Conservation (phyloP, 1,140 invertebrate genomes). For the Pygmarrhopalites habei region DNA sequence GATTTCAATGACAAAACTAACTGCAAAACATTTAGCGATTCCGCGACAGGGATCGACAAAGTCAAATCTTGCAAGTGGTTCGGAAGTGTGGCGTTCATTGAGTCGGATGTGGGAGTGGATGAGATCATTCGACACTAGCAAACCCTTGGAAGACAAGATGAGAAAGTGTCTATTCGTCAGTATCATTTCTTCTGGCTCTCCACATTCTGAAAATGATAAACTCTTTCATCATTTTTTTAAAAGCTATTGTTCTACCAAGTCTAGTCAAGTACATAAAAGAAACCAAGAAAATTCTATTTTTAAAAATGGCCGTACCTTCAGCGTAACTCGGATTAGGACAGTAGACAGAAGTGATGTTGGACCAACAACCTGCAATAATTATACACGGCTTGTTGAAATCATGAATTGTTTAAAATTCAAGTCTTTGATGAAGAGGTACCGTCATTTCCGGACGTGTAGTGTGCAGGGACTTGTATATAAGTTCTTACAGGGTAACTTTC, state of each 20-base stretch:
- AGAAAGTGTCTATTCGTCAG: constrained; percentile 16
- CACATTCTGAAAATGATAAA: constrained; percentile 6
- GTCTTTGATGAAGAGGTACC: too few species aligned
- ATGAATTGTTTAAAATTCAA: too few species aligned
- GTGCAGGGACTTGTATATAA: constrained; percentile 11
- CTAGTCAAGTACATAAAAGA: too few species aligned
- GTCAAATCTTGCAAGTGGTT: neutral
- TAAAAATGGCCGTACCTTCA: too few species aligned
- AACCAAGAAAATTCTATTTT: too few species aligned
- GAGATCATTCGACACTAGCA: constrained; percentile 8
- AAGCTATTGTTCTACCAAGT: too few species aligned
- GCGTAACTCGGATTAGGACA: constrained; percentile 1
- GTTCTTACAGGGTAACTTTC: neutral
- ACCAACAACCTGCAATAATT: too few species aligned
- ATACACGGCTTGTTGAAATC: too few species aligned
- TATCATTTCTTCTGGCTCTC: neutral
- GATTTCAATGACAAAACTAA: too few species aligned
- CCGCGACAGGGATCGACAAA: constrained; percentile 1
- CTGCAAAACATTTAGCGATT: neutral
- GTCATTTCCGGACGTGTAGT: neutral
- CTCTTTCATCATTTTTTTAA: too few species aligned
- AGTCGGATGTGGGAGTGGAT: neutral
- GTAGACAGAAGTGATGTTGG: constrained; percentile 10
- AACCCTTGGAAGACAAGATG: neutral
- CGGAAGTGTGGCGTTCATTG: neutral